Base-by-base conservation (phyloP, 2,113 vertebrate genomes). In the Perca schrenkii region DNA sequence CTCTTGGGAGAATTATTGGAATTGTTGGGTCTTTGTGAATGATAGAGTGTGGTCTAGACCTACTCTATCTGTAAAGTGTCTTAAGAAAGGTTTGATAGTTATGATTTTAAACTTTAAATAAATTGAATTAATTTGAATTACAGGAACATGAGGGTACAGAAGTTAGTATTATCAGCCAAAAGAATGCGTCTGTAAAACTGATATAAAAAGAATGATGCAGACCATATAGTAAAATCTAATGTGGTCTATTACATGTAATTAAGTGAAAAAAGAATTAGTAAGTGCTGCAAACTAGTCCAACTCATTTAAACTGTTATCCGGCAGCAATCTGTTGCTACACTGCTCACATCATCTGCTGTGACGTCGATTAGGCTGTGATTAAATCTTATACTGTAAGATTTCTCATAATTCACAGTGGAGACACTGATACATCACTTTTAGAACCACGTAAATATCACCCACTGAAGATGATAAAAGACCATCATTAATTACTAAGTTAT, bases 371-470 rank as follows among this genome's bases (percentile, higher is more conserved):
- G 53, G 50, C 31, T 13, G 4, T 65, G 82, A 81, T 69, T 69
- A 60, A 61, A 74, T 73, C 52, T 65, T 47, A 1, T 0, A 19
- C 47, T 17, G 14, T 17, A 31, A 34, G 34, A 36, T 61, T 21
- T 43, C 15, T 34, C 58, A 22, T 3, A 8, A 19, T 52, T 40
- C 34, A 68, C 15, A 66, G 15, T 43, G 16, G 71, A 65, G 54
- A 47, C 60, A 47, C 11, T 67, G 66, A 81, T 28, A 58, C 25
- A 15, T 31, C 1, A 3, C 62, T 81, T 79, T 75, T 46, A 40
- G 72, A 75, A 82, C 31, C 47, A 46, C 76, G 62, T 57, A 50
- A 76, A 86, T 66, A 43, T 78, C 58, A 47, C 77, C 65, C 61
- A 56, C 61, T 60, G 40, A 73, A 78, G 70, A 64, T 65, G 8